Evolutionary conservation across 1,140 invertebrate species (phyloP), one percentile per base, ranked within the genome.

Genomic region (Gonatopus flavifemur): DNA sequence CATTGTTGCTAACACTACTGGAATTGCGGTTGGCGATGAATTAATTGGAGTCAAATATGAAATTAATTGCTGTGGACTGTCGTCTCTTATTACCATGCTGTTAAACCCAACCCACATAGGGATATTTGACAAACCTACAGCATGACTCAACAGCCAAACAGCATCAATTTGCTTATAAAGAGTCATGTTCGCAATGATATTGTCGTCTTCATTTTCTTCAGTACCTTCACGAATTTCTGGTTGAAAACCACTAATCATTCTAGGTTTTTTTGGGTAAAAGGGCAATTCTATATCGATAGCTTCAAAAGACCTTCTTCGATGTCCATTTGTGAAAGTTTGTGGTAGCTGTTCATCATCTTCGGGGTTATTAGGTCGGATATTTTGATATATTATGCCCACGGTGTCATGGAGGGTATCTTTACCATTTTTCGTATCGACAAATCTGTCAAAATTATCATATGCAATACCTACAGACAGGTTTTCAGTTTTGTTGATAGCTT

Each of bases 391-490:
- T n/a, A n/a, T n/a, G n/a, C n/a, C n/a, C n/a, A n/a, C n/a, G n/a
- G n/a, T n/a, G n/a, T n/a, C n/a, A n/a, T n/a, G n/a, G n/a, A n/a
- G n/a, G n/a, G n/a, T n/a, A 19, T 72, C 73, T 59, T 70, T 73
- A 21, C 74, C 75, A 58, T 49, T 67, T 5, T 55, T 19, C 19
- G 76, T 80, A 37, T 81, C 75, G 16, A 74, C 74, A 46, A 68
- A 77, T 18, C 76, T 51, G 56, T 77, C 72, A 52, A 62, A 78
- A 59, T 77, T 74, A 44, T 71, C 66, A 44, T 60, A 76, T 15
- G 64, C 69, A 31, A 70, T 35, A 42, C 50, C 57, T 46, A 65
- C 72, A 20, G 35, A 54, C 10, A 68, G 45, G 37, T 58, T 25
- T 10, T 49, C 37, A 7, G 21, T 21, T 44, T 33, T 46, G 24